Conservation (phyloP, 2,888 invertebrate species). For the Ochropacha duplaris region DNA sequence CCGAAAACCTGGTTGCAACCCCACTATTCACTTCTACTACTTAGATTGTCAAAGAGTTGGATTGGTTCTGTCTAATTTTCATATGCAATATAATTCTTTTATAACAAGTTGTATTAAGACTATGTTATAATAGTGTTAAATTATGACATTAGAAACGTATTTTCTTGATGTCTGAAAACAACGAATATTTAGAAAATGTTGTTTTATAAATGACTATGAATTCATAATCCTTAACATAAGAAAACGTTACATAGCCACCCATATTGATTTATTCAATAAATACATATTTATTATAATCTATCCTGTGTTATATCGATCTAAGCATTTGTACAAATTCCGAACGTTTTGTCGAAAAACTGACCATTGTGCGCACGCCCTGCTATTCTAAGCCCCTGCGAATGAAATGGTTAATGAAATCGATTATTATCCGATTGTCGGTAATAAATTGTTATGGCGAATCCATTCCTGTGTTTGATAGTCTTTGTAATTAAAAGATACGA, state of each 20-base stretch:
- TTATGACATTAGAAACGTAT: no score
- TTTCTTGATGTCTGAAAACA: no score
- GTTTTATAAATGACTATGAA: no score
- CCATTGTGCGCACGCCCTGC: slow-evolving; percentile 29
- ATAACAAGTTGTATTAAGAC: no score
- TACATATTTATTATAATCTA: neutral
- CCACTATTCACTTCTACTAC: slow-evolving; percentile 17
- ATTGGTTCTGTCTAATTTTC: neutral
- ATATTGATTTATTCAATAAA: no score
- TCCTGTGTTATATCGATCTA: slow-evolving; percentile 21
- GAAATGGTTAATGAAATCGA: slow-evolving; percentile 64
- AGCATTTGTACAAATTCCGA: slow-evolving; percentile 27
- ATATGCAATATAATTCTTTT: no score
- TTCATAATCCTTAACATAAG: no score
- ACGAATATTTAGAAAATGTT: no score
- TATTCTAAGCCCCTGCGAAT: slow-evolving; percentile 40
- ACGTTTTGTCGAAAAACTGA: slow-evolving; percentile 45
- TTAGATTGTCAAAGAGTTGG: neutral
- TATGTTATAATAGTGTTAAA: no score
- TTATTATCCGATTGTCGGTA: slow-evolving; percentile 52
- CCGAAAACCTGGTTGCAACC: slow-evolving; percentile 41
- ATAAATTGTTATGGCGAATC: slow-evolving; percentile 44
- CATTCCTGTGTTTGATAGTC: slow-evolving; percentile 31
- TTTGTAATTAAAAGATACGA: slow-evolving; percentile 22
- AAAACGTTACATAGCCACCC: no score